Conservation (phyloP, 2,888 invertebrate genomes). For the Eupithecia centaureata region DNA sequence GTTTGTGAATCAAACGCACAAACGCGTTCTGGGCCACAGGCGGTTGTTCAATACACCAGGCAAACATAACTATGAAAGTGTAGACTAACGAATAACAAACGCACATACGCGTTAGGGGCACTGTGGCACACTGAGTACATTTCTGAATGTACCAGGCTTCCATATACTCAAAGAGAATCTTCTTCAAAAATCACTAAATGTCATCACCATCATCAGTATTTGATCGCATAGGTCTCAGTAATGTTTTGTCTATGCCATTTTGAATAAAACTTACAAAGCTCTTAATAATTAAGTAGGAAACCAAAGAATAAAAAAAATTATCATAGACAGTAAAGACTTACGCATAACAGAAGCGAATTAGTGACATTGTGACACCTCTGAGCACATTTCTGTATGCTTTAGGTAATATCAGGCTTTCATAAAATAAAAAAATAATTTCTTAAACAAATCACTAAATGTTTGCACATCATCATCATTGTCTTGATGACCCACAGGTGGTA, state of each 20-base stretch:
- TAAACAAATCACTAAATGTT: not conserved
- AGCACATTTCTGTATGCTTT: not conserved
- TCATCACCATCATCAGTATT: not conserved
- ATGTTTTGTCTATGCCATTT: not conserved
- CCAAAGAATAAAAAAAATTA: slow-evolving; percentile 22
- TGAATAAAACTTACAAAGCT: not conserved
- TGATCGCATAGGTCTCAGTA: not conserved
- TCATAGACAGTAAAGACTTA: slow-evolving; percentile 60
- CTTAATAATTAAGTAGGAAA: not conserved
- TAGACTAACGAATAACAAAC: not conserved
- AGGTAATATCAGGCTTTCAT: not conserved
- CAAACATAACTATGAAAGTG: not conserved
- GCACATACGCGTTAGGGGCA: not conserved
- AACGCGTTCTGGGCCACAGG: not conserved
- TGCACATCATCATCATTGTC: not conserved
- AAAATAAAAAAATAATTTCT: not conserved
- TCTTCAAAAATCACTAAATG: not conserved
- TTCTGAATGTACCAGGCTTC: not conserved
- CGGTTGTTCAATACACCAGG: not conserved
- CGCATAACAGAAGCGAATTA: not conserved
- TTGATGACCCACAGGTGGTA: not conserved
- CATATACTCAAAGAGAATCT: not conserved
- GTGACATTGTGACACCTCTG: not conserved
- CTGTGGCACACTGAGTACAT: not conserved
- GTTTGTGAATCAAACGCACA: not conserved